Evolutionary conservation across 2,113 vertebrate genomes (phyloP), one percentile per base, ranked within the genome.

Genomic region (Apteryx mantelli): DNA sequence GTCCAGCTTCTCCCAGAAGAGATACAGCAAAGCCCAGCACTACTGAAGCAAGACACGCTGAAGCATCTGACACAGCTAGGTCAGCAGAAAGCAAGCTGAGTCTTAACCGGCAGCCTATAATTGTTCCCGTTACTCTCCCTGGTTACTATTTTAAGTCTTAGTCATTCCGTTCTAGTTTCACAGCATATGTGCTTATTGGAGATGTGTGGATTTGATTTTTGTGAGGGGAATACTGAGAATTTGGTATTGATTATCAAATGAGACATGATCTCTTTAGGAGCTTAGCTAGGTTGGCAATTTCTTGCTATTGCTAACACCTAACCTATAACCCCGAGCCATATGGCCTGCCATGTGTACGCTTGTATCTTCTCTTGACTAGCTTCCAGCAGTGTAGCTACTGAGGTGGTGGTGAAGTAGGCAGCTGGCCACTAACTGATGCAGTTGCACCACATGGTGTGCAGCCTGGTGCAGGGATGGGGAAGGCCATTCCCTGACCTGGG

Each of bases 381-480:
- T 86, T 93, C 95, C 96, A 91, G 94, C 85, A 74, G 1, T 4
- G 75, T 77, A 71, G 95, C 85, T 80, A 81, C 95, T 88, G 40
- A 9, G 75, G 78, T 11, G 87, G 82, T 13, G 89, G 17, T 50
- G 91, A 42, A 74, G 83, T 46, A 69, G 66, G 93, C 94, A 96
- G 95, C 93, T 95, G 96, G 93, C 93, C 86, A 48, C 79, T 53
- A 10, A 28, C 93, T 91, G 88, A 91, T 96, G 85, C 76, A 26
- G 15, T 83, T 58, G 48, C 24, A 82, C 89, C 91, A 82, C 87
- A 80, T 91, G 91, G 85, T 55, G 89, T 36, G 65, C 82, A 89
- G 82, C 65, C 82, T 95, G 86, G 6, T 93, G 70, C 40, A 52
- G 61, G 70, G 61, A 8, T 40, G 79, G 73, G n/a, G 28, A 56